These are phyloP conservation scores for Liopterus haemorrhoidalis DNA, from an alignment of 2,888 invertebrate genomes.

Conservation along the genomic window DNA sequence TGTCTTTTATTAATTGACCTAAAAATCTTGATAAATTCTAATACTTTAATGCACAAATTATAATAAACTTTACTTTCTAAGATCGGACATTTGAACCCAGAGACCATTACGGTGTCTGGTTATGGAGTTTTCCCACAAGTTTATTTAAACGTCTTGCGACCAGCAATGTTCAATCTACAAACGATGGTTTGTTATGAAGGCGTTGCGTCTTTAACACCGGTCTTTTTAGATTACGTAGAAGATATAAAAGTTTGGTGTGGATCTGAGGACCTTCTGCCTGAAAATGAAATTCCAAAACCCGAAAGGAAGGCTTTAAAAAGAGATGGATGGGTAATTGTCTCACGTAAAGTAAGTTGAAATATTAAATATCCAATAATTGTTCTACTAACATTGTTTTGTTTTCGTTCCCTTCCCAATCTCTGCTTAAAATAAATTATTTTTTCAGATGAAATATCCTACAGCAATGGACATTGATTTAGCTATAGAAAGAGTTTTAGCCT, in stretches of 20 bases:
- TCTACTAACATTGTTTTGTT: too few species aligned
- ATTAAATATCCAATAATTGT: neutral
- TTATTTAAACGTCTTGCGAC: slow-evolving; percentile 49
- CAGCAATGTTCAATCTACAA: slow-evolving; percentile 39
- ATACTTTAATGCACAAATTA: neutral
- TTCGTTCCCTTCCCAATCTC: too few species aligned
- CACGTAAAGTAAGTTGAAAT: slow-evolving; percentile 31
- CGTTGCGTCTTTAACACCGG: slow-evolving; percentile 44
- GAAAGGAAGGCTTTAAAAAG: slow-evolving; percentile 27
- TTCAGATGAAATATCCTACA: slow-evolving; percentile 50
- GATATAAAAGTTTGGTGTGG: slow-evolving; percentile 22
- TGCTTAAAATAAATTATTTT: slow-evolving; percentile 6
- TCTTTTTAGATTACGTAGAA: slow-evolving; percentile 45
- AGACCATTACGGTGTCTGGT: slow-evolving; percentile 51
- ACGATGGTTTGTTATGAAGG: slow-evolving; percentile 44
- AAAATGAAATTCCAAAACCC: slow-evolving; percentile 27
- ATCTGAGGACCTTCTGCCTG: slow-evolving; percentile 8
- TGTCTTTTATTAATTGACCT: too few species aligned
- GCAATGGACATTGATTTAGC: slow-evolving; percentile 57
- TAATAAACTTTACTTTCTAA: slow-evolving; percentile 49
- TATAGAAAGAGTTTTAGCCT: slow-evolving; percentile 52
- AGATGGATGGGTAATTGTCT: slow-evolving; percentile 40
- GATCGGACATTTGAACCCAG: slow-evolving; percentile 52
- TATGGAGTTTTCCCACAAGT: slow-evolving; percentile 57
- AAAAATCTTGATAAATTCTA: too few species aligned